Evolutionary conservation across 2,797 vertebrate species (phyloP), one percentile per base, ranked within the genome.

Genomic region (Sebastes aleutianus): DNA sequence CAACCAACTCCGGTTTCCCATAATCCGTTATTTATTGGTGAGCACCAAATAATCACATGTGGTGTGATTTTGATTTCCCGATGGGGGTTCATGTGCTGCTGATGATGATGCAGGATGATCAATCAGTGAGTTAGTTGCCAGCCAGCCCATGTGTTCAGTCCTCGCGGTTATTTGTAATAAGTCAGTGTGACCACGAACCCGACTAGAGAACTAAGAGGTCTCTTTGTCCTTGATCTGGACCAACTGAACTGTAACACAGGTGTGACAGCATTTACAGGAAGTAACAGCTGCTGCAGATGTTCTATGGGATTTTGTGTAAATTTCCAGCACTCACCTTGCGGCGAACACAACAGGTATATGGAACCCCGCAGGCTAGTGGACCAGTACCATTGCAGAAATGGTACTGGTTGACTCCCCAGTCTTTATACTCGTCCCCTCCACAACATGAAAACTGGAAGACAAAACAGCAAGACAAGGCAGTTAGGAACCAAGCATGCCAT

Each of bases 331-430:
- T 95, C 85, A 95, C 95, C 91, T 94, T 92, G 36, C 9, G 72
- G 3, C 70, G 92, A 67, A 96, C 86, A 43, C 97, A 98, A 86
- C 97, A 98, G 0, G 97, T 97, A 53, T 97, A 97, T 13, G 97
- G 97, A 83, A 98, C 97, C 1, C 97, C 97, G 0, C 97, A 98
- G 1, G 97, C 96, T 63, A 97, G 90, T 0, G 97, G 95, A 1
- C 97, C 96, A 0, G 95, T 97, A 66, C 96, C 85, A 1, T 98
- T 97, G 90, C 97, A 98, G 56, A 96, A 95, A 87, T 98, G 97
- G 88, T 98, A 98, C 85, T 95, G 96, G 80, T 98, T 98, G 68
- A 97, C 97, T 2, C 77, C 90, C 97, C 97, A 98, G 88, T 98
- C 97, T 57, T 92, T 96, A 77, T 96, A 98, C 12, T 98, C 96